Conservation (phyloP, 2,888 invertebrate genomes). For the Drosophila recens region DNA sequence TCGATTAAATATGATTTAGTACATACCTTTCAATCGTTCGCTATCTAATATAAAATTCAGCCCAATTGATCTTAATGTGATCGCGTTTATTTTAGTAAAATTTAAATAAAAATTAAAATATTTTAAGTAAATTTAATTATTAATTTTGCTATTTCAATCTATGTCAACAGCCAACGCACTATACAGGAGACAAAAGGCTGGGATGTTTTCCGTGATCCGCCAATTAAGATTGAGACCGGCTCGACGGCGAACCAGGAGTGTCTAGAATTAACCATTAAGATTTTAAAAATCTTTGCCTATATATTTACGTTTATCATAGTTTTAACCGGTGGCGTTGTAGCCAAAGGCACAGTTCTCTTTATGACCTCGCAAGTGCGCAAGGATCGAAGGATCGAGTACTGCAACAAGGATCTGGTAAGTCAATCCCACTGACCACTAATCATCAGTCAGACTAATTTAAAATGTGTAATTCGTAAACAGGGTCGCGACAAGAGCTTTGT, state of each 20-base stretch:
- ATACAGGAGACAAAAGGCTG: slow-evolving; percentile 96
- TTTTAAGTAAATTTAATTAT: too few species aligned
- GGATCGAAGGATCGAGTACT: slow-evolving; percentile 91
- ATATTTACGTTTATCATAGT: slow-evolving; percentile 94
- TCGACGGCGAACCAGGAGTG: slow-evolving; percentile 95
- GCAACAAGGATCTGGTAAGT: slow-evolving; percentile 93
- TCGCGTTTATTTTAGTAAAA: too few species aligned
- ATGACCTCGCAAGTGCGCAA: slow-evolving; percentile 95
- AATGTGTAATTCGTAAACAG: slow-evolving; percentile 85
- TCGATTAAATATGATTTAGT: too few species aligned
- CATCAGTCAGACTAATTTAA: not conserved
- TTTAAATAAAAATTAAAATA: too few species aligned
- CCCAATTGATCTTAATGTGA: too few species aligned
- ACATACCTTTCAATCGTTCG: too few species aligned
- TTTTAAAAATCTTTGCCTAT: slow-evolving; percentile 94
- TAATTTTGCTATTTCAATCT: not conserved
- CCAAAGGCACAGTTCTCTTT: slow-evolving; percentile 95
- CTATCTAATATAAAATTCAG: too few species aligned
- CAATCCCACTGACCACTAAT: too few species aligned
- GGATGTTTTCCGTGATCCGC: slow-evolving; percentile 98
- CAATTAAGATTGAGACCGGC: slow-evolving; percentile 94
- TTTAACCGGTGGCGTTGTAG: slow-evolving; percentile 93
- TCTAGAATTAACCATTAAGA: slow-evolving; percentile 93
- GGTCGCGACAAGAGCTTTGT: slow-evolving; percentile 94
- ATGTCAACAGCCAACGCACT: slow-evolving; percentile 88